A percentile compares a stretch with the other conserved stretches of the same genome.
phyloP scores from a whole-genome alignment of 2,888 invertebrate species.

The Zaprionus obscuricornis region DNA sequence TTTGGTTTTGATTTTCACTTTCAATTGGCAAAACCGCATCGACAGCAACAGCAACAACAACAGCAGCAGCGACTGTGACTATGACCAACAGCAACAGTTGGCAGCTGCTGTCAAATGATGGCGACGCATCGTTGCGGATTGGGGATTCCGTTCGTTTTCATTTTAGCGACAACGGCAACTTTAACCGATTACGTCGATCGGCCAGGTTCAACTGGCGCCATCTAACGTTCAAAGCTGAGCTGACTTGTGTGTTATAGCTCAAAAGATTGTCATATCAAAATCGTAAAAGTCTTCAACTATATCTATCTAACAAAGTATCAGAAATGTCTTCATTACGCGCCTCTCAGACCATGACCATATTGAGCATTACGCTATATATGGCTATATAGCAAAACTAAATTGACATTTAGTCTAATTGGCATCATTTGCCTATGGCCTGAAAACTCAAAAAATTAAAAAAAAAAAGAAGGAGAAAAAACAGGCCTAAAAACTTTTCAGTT shows the following conservation, averaged over 20 bases:
- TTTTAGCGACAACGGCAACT: slow-evolving; percentile 18
- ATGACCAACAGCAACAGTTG: slow-evolving; percentile 21
- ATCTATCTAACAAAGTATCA: too few species aligned
- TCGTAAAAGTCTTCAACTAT: too few species aligned
- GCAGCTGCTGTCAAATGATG: slow-evolving; percentile 26
- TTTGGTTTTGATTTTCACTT: slow-evolving; percentile 67
- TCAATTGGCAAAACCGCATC: slow-evolving; percentile 63
- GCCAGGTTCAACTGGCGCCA: slow-evolving; percentile 33
- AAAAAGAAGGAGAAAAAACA: background rate
- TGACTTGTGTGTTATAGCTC: too few species aligned
- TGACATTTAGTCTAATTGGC: slow-evolving; percentile 50
- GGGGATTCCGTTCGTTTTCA: too few species aligned
- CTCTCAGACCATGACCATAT: slow-evolving; percentile 61
- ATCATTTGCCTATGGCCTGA: slow-evolving; percentile 29
- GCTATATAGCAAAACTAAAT: slow-evolving; percentile 20
- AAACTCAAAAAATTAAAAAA: background rate
- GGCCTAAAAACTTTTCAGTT: too few species aligned
- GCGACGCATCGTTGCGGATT: slow-evolving; percentile 29
- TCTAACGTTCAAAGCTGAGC: background rate
- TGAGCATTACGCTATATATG: slow-evolving; percentile 33
- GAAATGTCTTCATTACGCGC: slow-evolving; percentile 61
- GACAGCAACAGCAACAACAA: slow-evolving; percentile 1
- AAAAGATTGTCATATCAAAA: too few species aligned
- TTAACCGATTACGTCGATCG: slow-evolving; percentile 24
- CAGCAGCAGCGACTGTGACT: background rate